These are phyloP conservation scores for Regulus satrapa DNA, from an alignment of 2,113 vertebrate genomes.

Conservation along the genomic window DNA sequence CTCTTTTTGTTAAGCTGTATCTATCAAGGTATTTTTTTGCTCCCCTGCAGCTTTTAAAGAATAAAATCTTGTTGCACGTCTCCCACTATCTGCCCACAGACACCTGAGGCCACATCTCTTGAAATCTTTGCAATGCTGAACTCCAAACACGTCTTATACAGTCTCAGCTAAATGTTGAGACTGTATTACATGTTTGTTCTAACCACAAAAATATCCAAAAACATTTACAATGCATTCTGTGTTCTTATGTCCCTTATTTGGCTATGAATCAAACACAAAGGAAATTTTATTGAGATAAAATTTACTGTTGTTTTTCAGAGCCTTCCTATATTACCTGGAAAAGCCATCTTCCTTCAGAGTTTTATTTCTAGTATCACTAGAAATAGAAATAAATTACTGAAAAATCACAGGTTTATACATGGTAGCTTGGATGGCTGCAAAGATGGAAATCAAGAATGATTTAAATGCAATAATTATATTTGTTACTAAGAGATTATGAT, in stretches of 20 bases:
- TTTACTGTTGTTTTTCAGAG: neutral
- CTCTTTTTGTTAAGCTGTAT: neutral
- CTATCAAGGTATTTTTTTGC: neutral
- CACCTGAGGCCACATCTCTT: neutral
- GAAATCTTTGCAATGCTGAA: neutral
- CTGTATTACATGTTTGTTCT: neutral
- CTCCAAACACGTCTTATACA: neutral
- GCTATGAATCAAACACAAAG: neutral
- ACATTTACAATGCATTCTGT: neutral
- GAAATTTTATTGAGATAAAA: neutral
- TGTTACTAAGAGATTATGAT: neutral
- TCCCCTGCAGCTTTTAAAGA: neutral
- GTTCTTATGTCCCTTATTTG: neutral
- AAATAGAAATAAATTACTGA: neutral
- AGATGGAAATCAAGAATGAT: neutral
- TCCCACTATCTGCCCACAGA: neutral
- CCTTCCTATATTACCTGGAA: neutral
- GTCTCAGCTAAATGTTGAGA: neutral
- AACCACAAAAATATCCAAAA: neutral
- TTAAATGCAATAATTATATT: neutral
- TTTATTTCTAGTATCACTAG: neutral
- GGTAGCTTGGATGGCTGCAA: neutral
- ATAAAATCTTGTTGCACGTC: neutral
- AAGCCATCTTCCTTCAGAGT: neutral
- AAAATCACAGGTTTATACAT: neutral